Base-by-base conservation (phyloP, 2,113 vertebrate genomes). In the Oncorhynchus gorbuscha region DNA sequence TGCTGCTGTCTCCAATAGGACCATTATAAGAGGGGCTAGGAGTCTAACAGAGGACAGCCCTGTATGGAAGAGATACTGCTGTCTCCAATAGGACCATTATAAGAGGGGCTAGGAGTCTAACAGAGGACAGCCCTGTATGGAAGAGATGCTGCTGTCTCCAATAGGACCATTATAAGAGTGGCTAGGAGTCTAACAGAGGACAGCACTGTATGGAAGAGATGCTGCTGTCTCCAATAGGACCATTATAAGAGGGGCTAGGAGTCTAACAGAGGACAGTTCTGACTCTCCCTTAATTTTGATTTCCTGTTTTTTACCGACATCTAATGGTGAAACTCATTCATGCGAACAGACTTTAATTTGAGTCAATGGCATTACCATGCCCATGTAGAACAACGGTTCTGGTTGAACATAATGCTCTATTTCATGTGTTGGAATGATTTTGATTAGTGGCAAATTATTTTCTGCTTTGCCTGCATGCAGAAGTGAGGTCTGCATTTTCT, bases 401-500 rank as follows among this genome's bases (percentile, higher is more conserved):
- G 49, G 1, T 51, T 51, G 49, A 22, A 9, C 39, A 39, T 39
- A 39, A 39, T 39, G 39, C 39, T 39, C 39, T 39, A 0, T 39
- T 9, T 9, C 8, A 39, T 39, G 39, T 39, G 39, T 39, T 39
- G 39, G 7, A 39, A 39, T 39, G 1, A 39, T 39, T 39, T 39
- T 39, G 5, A 22, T 4, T 26, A 18, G 18, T 14, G 59, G 14
- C 28, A n/a, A 26, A 24, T 18, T 3, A n/a, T 48, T 8, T 26
- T 45, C 49, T 35, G n/a, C 58, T 18, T 39, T 73, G 16, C 45
- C 26, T 2, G 45, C 76, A 35, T 66, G 70, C 61, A 51, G 65
- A 71, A 66, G 32, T n/a, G 49, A 35, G 18, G 49, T 69, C 51
- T 81, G 79, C 70, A 71, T 71, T 72, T n/a, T 67, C 16, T 48